These are phyloP conservation scores for Amphipoea oculea DNA, from an alignment of 2,888 invertebrate species.

Conservation along the genomic window DNA sequence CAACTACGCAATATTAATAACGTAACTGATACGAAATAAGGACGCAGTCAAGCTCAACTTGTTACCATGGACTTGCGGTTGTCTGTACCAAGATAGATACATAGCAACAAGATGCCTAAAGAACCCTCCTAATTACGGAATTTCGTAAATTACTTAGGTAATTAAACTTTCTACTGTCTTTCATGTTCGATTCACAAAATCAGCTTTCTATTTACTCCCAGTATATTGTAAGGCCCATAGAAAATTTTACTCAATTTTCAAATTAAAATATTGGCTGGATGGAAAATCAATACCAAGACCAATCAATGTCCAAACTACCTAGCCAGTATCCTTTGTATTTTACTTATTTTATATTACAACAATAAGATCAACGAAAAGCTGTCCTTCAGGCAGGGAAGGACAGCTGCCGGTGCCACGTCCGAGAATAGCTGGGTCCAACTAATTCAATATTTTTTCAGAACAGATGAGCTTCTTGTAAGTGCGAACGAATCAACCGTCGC, in stretches of 20 bases:
- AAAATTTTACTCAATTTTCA: background rate
- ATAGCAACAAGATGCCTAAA: background rate
- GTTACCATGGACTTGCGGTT: background rate
- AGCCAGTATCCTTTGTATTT: background rate
- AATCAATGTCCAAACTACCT: background rate
- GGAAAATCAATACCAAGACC: background rate
- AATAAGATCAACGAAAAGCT: background rate
- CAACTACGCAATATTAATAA: background rate
- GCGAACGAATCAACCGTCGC: background rate
- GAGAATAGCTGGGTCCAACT: background rate
- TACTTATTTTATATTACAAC: background rate
- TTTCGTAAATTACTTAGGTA: background rate
- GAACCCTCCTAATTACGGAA: background rate
- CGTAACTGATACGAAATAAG: background rate
- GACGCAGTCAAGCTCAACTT: background rate
- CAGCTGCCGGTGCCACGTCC: background rate
- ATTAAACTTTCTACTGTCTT: slow-evolving; percentile 24
- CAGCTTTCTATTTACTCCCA: background rate
- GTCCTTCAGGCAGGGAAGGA: background rate
- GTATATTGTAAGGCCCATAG: background rate
- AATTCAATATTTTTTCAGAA: background rate
- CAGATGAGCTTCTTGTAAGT: background rate
- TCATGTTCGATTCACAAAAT: background rate
- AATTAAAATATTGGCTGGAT: slow-evolving; percentile 17
- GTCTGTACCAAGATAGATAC: background rate